Evolutionary conservation across 1,140 invertebrate genomes (phyloP).

Genomic region (Drosophila parabipectinata): DNA sequence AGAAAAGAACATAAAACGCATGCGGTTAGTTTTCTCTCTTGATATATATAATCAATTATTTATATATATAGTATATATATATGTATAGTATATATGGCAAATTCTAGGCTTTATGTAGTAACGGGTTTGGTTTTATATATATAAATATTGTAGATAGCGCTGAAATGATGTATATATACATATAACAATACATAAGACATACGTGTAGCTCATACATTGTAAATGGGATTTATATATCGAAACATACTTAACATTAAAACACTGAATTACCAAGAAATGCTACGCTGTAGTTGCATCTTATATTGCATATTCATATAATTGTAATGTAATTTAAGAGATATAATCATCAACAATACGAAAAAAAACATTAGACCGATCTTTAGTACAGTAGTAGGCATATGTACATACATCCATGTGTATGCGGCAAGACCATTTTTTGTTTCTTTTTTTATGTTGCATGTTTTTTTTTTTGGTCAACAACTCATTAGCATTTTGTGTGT

Average conservation of each 20-base stretch:
- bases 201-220: constrained; percentile 73
- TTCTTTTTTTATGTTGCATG: constrained; percentile 16
- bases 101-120: constrained; percentile 77
- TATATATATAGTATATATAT: constrained; percentile 53
- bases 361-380: constrained; percentile 69
- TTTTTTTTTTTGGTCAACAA: constrained; percentile 38
- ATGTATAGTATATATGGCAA: constrained; percentile 59
- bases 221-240: constrained; percentile 63
- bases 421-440: constrained; percentile 54
- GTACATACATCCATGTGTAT: constrained; percentile 49
- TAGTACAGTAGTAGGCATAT: constrained; percentile 56
- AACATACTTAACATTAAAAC: constrained; percentile 78
- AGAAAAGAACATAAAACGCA: constrained; percentile 84
- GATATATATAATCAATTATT: constrained; percentile 78
- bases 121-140: constrained; percentile 37
- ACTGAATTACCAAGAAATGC: constrained; percentile 77
- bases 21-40: constrained; percentile 83
- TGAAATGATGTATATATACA: constrained; percentile 75
- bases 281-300: constrained; percentile 61
- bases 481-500: constrained; percentile 55
- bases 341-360: constrained; percentile 60
- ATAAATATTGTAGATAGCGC: constrained; percentile 54
- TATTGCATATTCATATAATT: constrained; percentile 38
- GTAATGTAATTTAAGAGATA: constrained; percentile 1
- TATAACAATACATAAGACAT: constrained; percentile 82